phyloP scores from a whole-genome alignment of 2,797 vertebrate species.

The Otolemur crassicaudatus region DNA sequence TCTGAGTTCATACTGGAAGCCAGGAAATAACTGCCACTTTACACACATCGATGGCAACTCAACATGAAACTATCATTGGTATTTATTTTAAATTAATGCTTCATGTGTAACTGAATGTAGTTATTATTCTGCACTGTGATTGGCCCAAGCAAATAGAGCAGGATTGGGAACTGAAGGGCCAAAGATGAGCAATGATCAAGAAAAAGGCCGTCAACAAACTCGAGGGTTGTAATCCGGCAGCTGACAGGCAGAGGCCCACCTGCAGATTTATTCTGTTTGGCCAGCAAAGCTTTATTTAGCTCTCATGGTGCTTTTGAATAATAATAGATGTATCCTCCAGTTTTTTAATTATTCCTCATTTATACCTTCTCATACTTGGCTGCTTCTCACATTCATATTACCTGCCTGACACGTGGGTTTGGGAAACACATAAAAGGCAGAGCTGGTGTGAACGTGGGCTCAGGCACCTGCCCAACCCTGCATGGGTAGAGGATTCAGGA shows the following conservation, averaged over 20 bases:
- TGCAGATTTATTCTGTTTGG: background rate
- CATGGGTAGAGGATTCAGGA: background rate
- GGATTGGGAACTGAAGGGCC: background rate
- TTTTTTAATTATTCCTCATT: background rate
- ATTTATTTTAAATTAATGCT: slow-evolving; percentile 19
- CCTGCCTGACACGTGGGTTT: background rate
- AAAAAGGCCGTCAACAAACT: background rate
- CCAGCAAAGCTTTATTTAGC: background rate
- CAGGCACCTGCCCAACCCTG: background rate
- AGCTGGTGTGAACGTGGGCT: background rate
- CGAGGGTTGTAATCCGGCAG: background rate
- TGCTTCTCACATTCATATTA: background rate
- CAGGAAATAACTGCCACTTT: slow-evolving; percentile 1
- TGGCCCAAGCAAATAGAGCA: background rate
- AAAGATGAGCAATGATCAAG: background rate
- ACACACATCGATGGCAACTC: background rate
- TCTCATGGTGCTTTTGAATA: background rate
- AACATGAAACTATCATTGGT: background rate
- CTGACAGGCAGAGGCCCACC: background rate
- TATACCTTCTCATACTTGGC: background rate
- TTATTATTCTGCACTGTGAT: background rate
- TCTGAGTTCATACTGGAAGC: background rate
- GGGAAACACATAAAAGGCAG: background rate
- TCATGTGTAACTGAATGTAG: background rate
- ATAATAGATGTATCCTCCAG: background rate